Conservation (phyloP, 2,113 vertebrate genomes). For the Glaucidium brasilianum region DNA sequence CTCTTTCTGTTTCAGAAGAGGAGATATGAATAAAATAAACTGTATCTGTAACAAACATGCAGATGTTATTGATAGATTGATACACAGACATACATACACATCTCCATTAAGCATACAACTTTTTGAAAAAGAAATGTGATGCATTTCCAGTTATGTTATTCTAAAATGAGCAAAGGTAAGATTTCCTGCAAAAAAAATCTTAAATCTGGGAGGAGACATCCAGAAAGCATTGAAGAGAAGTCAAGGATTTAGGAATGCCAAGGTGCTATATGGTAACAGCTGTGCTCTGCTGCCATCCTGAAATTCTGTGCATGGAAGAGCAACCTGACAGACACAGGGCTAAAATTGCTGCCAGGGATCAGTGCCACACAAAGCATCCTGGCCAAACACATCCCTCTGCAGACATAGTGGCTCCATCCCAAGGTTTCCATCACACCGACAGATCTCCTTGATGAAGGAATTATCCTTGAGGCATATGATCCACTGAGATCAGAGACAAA, state of each 20-base stretch:
- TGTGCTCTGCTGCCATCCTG: slow-evolving; percentile 24
- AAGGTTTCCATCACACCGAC: slow-evolving; percentile 9
- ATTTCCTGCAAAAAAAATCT: neutral
- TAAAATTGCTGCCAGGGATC: slow-evolving; percentile 28
- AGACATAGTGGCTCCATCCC: slow-evolving; percentile 17
- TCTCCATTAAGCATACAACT: neutral
- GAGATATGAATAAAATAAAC: neutral
- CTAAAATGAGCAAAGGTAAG: neutral
- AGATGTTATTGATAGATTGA: neutral
- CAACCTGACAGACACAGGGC: slow-evolving; percentile 39
- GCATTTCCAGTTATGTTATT: neutral
- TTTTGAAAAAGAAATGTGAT: neutral
- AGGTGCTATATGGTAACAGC: slow-evolving; percentile 31
- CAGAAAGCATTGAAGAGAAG: neutral
- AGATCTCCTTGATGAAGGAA: neutral
- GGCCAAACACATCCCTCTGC: slow-evolving; percentile 18
- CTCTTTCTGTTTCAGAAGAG: neutral
- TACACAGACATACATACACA: neutral
- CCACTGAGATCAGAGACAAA: neutral
- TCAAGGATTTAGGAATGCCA: neutral
- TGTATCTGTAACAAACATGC: neutral
- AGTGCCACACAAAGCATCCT: slow-evolving; percentile 24
- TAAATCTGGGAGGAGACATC: neutral
- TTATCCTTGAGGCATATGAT: neutral
- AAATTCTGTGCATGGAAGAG: slow-evolving; percentile 13